Evolutionary conservation across 2,888 invertebrate genomes (phyloP).

Genomic region (Trichacis sp.): DNA sequence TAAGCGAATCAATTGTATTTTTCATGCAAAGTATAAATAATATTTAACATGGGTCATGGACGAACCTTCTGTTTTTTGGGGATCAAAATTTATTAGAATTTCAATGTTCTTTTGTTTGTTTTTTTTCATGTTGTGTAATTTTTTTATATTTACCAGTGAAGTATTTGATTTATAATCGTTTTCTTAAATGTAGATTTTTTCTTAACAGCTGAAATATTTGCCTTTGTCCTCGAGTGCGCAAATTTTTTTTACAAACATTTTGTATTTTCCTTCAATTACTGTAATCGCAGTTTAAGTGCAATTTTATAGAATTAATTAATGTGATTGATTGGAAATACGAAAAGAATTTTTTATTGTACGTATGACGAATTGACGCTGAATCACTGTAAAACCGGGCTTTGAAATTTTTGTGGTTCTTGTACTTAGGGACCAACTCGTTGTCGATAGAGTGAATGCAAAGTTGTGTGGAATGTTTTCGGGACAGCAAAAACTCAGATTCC

Average conservation of each 20-base stretch:
- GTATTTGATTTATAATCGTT: too few species aligned
- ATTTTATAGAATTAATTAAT: neutral
- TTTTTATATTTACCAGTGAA: too few species aligned
- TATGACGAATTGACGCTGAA: neutral
- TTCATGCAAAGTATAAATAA: neutral
- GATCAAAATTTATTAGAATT: too few species aligned
- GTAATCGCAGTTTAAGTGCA: neutral
- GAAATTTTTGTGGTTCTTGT: conserved; percentile 2
- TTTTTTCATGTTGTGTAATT: too few species aligned
- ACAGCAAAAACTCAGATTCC: too few species aligned
- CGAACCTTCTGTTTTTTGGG: too few species aligned
- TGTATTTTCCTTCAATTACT: neutral
- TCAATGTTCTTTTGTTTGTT: too few species aligned
- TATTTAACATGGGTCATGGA: too few species aligned
- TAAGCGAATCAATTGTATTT: neutral
- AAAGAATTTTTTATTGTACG: too few species aligned
- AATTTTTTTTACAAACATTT: neutral
- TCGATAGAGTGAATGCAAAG: neutral
- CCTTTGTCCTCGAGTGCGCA: neutral
- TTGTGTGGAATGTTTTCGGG: too few species aligned
- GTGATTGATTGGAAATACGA: neutral
- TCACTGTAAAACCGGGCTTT: neutral
- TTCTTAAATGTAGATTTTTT: too few species aligned
- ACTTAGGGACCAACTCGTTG: conserved; percentile 4
- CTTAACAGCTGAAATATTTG: too few species aligned